Conservation (phyloP, 2,113 vertebrate species). For the Clarias macrocephalus region DNA sequence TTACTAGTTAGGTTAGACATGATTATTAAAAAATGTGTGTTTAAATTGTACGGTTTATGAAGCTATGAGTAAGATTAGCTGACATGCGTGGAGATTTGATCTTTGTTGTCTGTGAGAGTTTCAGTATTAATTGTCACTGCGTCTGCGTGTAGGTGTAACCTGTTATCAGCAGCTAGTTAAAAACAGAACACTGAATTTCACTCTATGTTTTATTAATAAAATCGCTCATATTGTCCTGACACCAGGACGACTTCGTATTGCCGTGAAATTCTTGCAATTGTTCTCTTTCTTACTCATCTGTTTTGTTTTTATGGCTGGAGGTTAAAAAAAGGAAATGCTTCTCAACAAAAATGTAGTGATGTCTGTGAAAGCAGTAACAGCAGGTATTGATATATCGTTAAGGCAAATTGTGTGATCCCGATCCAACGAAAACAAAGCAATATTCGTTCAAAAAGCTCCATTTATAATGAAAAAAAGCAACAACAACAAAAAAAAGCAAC, state of each 20-base stretch:
- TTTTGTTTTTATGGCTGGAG: not conserved
- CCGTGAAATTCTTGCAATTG: not conserved
- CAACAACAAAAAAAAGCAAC: not conserved
- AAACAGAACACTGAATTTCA: constrained; percentile 48
- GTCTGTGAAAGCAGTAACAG: not conserved
- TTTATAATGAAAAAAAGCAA: not conserved
- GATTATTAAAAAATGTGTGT: constrained; percentile 30
- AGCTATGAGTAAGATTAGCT: constrained; percentile 42
- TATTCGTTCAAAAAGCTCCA: not conserved
- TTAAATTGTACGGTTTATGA: constrained; percentile 43
- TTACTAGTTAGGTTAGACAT: not conserved
- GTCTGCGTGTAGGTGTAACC: constrained; percentile 53
- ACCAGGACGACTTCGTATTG: not conserved
- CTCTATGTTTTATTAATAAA: constrained; percentile 28
- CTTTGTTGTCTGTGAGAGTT: constrained; percentile 68
- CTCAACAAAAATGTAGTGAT: not conserved
- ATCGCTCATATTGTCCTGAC: not conserved
- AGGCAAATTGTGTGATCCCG: not conserved
- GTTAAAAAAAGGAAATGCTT: not conserved
- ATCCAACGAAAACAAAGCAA: not conserved
- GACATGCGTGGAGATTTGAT: constrained; percentile 33
- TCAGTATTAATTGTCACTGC: constrained; percentile 70
- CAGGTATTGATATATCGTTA: not conserved
- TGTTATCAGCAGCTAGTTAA: constrained; percentile 54
- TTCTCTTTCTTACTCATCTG: not conserved